These are phyloP conservation scores for Tetraodon nigroviridis DNA, from an alignment of 2,113 vertebrate species.

Conservation along the genomic window DNA sequence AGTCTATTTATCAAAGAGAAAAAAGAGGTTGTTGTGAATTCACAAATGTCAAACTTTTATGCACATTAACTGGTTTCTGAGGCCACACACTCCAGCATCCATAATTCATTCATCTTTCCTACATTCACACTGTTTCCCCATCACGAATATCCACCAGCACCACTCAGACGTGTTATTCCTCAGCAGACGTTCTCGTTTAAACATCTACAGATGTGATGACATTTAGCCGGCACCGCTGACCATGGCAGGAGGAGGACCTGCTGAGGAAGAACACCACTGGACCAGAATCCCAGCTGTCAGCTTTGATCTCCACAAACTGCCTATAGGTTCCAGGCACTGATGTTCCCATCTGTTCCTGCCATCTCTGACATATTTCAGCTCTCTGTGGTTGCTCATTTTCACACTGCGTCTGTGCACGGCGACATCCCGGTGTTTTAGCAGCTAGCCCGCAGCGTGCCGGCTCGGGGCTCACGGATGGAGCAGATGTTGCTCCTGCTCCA, in stretches of 20 bases:
- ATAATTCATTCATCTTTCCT: too few species aligned
- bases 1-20: neutral
- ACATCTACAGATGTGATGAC: too few species aligned
- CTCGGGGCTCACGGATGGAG: constrained; percentile 17
- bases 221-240: neutral
- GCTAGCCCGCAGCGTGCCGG: constrained; percentile 16
- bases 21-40: too few species aligned
- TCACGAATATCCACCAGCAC: too few species aligned
- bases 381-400: constrained; percentile 11
- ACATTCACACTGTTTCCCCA: too few species aligned
- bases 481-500: constrained; percentile 37
- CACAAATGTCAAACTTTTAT: too few species aligned
- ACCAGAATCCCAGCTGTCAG: neutral
- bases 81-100: too few species aligned
- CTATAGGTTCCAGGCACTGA: neutral
- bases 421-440: constrained; percentile 18
- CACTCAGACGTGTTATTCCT: neutral
- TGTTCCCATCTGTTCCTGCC: neutral
- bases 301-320: too few species aligned
- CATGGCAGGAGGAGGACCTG: neutral
- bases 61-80: too few species aligned
- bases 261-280: neutral
- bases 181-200: neutral
- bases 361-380: constrained; percentile 6
- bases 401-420: constrained; percentile 15